Conservation (phyloP, 2,113 vertebrate genomes). For the Lynx canadensis region DNA sequence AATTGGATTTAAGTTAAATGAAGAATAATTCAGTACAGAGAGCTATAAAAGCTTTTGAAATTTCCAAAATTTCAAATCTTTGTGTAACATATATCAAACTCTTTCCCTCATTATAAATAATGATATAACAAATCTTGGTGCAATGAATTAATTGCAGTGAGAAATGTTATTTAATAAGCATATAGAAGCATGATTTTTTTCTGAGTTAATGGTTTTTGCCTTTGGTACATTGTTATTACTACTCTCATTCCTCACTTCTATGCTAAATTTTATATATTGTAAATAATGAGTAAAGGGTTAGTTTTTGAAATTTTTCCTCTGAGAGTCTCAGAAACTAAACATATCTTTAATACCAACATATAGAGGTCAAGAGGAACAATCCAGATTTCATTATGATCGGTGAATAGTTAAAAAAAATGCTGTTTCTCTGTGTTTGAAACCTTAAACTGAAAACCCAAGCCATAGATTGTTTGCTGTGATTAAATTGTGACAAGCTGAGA, state of each 20-base stretch:
- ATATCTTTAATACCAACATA: not conserved
- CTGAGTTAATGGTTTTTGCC: not conserved
- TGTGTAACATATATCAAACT: not conserved
- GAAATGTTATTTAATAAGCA: not conserved
- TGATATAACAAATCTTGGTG: not conserved
- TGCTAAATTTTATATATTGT: not conserved
- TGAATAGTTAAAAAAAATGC: not conserved
- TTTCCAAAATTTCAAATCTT: not conserved
- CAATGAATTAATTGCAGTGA: not conserved
- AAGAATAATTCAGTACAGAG: not conserved
- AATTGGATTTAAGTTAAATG: not conserved
- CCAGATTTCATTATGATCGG: not conserved
- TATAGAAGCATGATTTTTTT: not conserved
- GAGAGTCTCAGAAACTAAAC: not conserved
- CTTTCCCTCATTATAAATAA: not conserved
- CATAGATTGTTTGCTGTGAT: not conserved
- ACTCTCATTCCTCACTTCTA: not conserved
- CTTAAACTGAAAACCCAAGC: not conserved
- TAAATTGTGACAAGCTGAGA: constrained; percentile 16
- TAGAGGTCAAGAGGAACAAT: not conserved
- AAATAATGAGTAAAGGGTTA: not conserved
- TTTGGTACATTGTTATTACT: not conserved
- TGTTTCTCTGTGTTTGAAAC: constrained; percentile 33
- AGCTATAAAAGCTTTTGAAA: not conserved
- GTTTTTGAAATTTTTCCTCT: not conserved